Conservation (phyloP, 1,140 invertebrate genomes). For the Drosophila nigrodunni region DNA sequence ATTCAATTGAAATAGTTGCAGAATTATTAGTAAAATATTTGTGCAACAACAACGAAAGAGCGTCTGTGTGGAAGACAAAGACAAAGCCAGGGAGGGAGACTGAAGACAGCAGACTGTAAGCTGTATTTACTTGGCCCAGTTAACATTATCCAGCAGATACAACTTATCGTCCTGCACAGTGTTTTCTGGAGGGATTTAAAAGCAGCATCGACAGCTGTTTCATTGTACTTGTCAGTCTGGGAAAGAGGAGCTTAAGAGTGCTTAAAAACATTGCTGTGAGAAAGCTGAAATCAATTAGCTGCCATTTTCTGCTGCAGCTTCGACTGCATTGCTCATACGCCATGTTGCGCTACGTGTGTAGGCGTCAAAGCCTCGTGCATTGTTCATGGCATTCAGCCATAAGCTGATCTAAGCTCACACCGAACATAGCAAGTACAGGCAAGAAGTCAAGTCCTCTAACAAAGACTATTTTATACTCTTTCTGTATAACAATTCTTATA, state of each 20-base stretch:
- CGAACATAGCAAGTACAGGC: not conserved
- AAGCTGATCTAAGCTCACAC: conserved; percentile 40
- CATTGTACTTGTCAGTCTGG: conserved; percentile 19
- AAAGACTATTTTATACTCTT: not conserved
- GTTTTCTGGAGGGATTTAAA: conserved; percentile 14
- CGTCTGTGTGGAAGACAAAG: not conserved
- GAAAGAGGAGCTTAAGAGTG: conserved; percentile 30
- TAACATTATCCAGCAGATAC: not conserved
- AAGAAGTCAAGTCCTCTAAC: conserved; percentile 1
- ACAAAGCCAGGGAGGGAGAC: not conserved
- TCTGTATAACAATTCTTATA: not conserved
- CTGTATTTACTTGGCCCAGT: conserved; percentile 6
- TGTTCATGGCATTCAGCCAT: conserved; percentile 31
- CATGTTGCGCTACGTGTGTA: not conserved
- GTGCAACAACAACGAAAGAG: conserved; percentile 20
- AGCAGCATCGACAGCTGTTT: conserved; percentile 15
- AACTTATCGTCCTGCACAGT: not conserved
- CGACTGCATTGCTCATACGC: not conserved
- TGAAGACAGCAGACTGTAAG: not conserved
- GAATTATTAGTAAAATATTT: conserved; percentile 57
- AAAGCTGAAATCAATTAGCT: conserved; percentile 49
- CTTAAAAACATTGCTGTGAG: conserved; percentile 19
- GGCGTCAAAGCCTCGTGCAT: conserved; percentile 35
- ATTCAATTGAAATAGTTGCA: conserved; percentile 78
- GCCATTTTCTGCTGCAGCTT: conserved; percentile 20